phyloP scores from a whole-genome alignment of 2,888 invertebrate genomes.

The Willowsia nigromaculata region DNA sequence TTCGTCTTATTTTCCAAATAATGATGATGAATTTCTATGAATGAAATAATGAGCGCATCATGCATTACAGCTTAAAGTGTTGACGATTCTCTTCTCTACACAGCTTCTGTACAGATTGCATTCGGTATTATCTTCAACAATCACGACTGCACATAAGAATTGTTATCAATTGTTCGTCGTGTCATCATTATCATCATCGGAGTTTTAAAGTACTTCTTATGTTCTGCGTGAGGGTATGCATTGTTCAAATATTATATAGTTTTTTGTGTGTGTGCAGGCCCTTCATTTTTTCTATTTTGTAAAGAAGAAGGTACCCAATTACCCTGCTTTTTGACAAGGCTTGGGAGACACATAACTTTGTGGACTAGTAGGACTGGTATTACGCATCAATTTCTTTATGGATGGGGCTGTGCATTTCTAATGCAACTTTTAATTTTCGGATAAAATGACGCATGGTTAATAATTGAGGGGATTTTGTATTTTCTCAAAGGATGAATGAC shows the following conservation, averaged over 20 bases:
- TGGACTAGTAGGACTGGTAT: background rate
- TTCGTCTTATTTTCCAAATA: background rate
- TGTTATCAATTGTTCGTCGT: slow-evolving; percentile 59
- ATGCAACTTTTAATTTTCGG: too few species aligned
- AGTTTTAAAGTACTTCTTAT: too few species aligned
- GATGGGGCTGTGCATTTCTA: background rate
- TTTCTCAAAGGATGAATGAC: background rate
- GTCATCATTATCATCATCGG: slow-evolving; percentile 25
- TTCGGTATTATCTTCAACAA: background rate
- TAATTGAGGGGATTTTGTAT: too few species aligned
- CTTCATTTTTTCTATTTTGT: slow-evolving; percentile 5
- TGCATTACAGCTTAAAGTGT: background rate
- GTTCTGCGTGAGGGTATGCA: background rate
- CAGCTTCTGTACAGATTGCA: background rate
- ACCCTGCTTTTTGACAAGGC: background rate
- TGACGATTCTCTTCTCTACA: background rate
- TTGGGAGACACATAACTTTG: background rate
- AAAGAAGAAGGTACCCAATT: background rate
- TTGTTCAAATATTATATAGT: background rate
- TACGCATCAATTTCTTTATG: background rate
- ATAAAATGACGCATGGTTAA: too few species aligned
- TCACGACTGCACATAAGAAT: slow-evolving; percentile 24
- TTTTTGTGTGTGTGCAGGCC: slow-evolving; percentile 42
- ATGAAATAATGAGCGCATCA: slow-evolving; percentile 1
- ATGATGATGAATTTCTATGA: background rate